These are phyloP conservation scores for Cryptomyrus ogoouensis DNA, from an alignment of 2,113 vertebrate species.

Conservation along the genomic window DNA sequence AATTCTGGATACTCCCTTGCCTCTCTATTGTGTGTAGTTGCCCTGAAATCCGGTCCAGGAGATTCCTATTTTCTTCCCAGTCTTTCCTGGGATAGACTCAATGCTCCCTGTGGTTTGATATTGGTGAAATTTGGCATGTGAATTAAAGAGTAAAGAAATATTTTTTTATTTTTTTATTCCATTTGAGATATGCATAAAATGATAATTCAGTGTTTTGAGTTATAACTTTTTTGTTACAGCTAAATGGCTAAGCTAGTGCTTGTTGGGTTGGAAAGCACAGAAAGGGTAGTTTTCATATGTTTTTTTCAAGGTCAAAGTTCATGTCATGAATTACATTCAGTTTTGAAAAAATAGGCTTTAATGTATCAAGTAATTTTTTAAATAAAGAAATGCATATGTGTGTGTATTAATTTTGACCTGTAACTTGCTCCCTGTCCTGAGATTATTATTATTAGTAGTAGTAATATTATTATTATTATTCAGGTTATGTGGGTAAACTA, in stretches of 20 bases:
- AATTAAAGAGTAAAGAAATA: not conserved
- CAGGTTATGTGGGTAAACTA: too few species aligned
- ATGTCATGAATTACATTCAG: not conserved
- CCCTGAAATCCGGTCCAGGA: not conserved
- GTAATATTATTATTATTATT: too few species aligned
- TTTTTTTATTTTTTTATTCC: not conserved
- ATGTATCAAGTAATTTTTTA: not conserved
- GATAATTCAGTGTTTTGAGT: not conserved
- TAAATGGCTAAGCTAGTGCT: not conserved
- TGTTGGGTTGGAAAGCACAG: not conserved
- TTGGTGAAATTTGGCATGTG: not conserved
- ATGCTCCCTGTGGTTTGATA: not conserved
- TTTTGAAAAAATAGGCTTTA: not conserved
- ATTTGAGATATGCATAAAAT: not conserved
- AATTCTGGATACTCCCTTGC: not conserved
- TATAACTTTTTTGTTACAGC: not conserved
- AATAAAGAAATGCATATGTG: not conserved
- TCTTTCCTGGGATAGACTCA: not conserved
- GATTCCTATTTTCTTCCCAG: not conserved
- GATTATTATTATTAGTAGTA: too few species aligned
- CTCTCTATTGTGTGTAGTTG: not conserved
- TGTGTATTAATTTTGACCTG: not conserved
- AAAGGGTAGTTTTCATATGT: not conserved
- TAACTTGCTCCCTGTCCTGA: too few species aligned
- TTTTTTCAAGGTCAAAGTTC: not conserved